Base-by-base conservation (phyloP, 1,140 invertebrate genomes). In the Drosophila hydei region DNA sequence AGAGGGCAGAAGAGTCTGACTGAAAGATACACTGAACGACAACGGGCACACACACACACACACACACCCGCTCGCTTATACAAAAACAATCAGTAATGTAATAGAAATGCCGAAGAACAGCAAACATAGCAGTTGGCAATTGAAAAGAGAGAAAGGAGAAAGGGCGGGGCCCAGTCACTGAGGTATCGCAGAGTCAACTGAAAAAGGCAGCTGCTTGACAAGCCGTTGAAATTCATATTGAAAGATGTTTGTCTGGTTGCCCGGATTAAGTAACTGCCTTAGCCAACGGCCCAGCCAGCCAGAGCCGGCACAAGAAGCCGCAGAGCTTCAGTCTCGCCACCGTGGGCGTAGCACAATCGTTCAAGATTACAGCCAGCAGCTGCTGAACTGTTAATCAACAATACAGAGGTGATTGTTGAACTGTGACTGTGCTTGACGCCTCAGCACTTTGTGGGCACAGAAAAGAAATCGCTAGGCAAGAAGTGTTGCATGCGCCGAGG, bases 221-320 rank as follows among this genome's bases (percentile, higher is more conserved):
- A 88, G 83, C 83, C 78, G 83, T 83, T 87, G 83, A 87, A 87
- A 83, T 87, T 88, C 81, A 88, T 88, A 87, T 87, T 88, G 83
- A 87, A 87, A 88, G 83, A 87, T 87, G 83, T 87, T 87, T 74
- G 77, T 69, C 62, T 43, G 70, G 45, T 47, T 52, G 59, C 50
- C 51, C 56, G 77, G 78, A 87, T 87, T 88, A 88, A 76, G 75
- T 73, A 79, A 80, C 63, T 80, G 55, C 33, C 42, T 30, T 11
- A n/a, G 36, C 40, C 25, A n/a, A 54, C 27, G 12, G n/a, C 23
- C 7, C 23, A 50, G 47, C 12, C 21, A 8, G 1, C 38, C 30
- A 9, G 14, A 14, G 3, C 5, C 1, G 4, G 38, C 14, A 2
- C 30, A 1, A 9, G n/a, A n/a, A n/a, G n/a, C n/a, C n/a, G n/a